phyloP scores from a whole-genome alignment of 2,888 invertebrate genomes.

The Eudasyphora cyanicolor region DNA sequence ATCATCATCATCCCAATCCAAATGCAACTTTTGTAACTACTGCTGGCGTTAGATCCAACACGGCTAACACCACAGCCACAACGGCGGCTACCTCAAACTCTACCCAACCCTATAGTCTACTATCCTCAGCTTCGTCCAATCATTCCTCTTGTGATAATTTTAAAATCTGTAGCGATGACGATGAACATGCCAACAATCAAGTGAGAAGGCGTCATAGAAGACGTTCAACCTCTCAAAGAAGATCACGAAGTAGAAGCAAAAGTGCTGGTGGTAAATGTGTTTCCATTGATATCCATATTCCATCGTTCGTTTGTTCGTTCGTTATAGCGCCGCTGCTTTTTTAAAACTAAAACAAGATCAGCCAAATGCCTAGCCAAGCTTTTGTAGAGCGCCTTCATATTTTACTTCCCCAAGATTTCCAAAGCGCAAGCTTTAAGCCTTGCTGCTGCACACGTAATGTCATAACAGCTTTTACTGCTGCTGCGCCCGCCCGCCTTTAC shows the following conservation, averaged over 20 bases:
- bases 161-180: constrained; percentile 67
- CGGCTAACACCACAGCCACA: constrained; percentile 28
- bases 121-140: constrained; percentile 70
- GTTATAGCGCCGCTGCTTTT: constrained; percentile 49
- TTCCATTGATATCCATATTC: constrained; percentile 40
- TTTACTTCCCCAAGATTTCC: neutral
- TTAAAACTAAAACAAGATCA: constrained; percentile 14
- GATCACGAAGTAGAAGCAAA: constrained; percentile 67
- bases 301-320: neutral
- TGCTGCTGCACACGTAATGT: neutral
- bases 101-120: constrained; percentile 59
- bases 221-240: constrained; percentile 61
- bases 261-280: constrained; percentile 64
- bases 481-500: neutral
- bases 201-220: constrained; percentile 58
- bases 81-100: constrained; percentile 54
- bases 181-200: constrained; percentile 49
- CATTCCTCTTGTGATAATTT: constrained; percentile 77
- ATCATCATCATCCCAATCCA: constrained; percentile 53
- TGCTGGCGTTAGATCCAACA: neutral
- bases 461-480: neutral
- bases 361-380: constrained; percentile 34
- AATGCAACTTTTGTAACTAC: constrained; percentile 8
- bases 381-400: constrained; percentile 16
- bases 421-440: neutral